Percentiles rank a stretch among this genome's conserved stretches.
These are phyloP conservation scores for Lanius collurio DNA, from an alignment of 2,113 vertebrate species.

Conservation along the genomic window DNA sequence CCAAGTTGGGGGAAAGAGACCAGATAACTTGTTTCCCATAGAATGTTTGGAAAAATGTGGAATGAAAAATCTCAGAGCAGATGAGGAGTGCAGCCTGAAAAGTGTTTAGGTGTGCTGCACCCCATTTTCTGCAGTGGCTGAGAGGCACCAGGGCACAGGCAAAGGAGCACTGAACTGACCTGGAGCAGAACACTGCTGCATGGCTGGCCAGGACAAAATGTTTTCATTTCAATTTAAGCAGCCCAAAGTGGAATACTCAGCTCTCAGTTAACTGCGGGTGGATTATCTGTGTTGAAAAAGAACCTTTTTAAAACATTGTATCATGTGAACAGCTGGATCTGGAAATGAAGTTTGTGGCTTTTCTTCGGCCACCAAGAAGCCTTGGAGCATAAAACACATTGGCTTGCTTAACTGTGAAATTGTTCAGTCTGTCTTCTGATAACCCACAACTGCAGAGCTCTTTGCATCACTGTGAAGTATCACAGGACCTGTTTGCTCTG, in stretches of 20 bases:
- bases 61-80: not conserved
- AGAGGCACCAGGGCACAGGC: not conserved
- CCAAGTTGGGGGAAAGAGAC: not conserved
- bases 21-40: not conserved
- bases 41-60: not conserved
- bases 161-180: not conserved
- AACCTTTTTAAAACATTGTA: not conserved
- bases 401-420: not conserved
- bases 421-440: not conserved
- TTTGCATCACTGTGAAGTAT: not conserved
- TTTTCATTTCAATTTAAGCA: not conserved
- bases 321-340: not conserved
- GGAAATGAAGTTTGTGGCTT: conserved; percentile 21
- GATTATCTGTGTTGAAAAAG: conserved; percentile 11
- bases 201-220: not conserved
- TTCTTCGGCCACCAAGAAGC: not conserved
- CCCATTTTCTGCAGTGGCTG: not conserved
- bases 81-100: not conserved
- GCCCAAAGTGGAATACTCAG: not conserved
- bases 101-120: not conserved
- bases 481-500: not conserved
- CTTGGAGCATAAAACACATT: not conserved
- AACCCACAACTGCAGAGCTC: not conserved
- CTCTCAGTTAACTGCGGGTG: not conserved
- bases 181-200: not conserved